phyloP scores from a whole-genome alignment of 2,113 vertebrate species.

The Vicugna pacos region DNA sequence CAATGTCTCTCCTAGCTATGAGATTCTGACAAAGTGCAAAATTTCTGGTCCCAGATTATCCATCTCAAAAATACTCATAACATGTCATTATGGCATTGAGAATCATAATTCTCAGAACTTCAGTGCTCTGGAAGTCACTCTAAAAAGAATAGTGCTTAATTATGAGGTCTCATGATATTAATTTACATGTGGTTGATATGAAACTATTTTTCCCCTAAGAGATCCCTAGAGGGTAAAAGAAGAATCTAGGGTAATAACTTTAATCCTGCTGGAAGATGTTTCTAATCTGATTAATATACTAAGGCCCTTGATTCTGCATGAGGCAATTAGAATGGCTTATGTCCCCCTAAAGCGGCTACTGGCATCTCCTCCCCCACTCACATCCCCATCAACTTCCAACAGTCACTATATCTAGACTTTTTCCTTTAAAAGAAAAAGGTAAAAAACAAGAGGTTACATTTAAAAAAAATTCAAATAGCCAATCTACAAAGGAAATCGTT shows the following conservation, averaged over 20 bases:
- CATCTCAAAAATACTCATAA: not conserved
- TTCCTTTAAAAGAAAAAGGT: not conserved
- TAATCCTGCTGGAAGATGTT: not conserved
- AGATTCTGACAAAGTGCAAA: not conserved
- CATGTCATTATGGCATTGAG: not conserved
- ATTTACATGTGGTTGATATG: not conserved
- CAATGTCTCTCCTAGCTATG: not conserved
- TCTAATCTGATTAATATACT: not conserved
- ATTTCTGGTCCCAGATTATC: not conserved
- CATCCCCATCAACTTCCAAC: not conserved
- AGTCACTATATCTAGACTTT: not conserved
- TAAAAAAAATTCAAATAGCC: not conserved
- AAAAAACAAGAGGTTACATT: not conserved
- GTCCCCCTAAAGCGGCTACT: not conserved
- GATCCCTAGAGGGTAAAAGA: not conserved
- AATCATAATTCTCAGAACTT: not conserved
- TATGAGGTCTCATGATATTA: not conserved
- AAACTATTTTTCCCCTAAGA: not conserved
- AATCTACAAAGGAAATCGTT: not conserved
- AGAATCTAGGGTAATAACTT: not conserved
- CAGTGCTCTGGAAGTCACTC: not conserved
- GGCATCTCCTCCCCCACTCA: not conserved
- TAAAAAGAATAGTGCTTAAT: constrained; percentile 10
- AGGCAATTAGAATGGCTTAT: not conserved
- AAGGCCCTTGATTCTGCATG: not conserved